phyloP scores from a whole-genome alignment of 2,888 invertebrate genomes.

The Leptogaster cylindrica region DNA sequence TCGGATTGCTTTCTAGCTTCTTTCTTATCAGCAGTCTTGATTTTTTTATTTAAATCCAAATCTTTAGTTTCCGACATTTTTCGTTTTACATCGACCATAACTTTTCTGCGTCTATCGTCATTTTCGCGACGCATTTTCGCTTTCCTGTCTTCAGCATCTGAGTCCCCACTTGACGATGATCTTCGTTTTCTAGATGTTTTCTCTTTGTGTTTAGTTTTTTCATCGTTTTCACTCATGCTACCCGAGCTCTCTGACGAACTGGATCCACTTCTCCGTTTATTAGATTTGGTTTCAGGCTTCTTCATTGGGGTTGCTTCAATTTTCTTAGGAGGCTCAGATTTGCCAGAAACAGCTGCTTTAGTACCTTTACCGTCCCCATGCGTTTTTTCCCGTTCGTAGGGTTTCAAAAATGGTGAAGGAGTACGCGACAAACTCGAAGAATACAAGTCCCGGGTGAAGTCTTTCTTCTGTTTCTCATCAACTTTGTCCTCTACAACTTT shows the following conservation, averaged over 20 bases:
- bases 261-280: slow-evolving; percentile 61
- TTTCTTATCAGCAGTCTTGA: slow-evolving; percentile 48
- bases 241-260: slow-evolving; percentile 55
- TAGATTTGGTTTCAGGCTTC: slow-evolving; percentile 48
- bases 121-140: slow-evolving; percentile 12
- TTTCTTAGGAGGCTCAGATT: slow-evolving; percentile 36
- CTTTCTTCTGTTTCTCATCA: slow-evolving; percentile 50
- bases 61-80: slow-evolving; percentile 67
- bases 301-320: slow-evolving; percentile 41
- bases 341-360: slow-evolving; percentile 16
- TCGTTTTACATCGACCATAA: slow-evolving; percentile 62
- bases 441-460: slow-evolving; percentile 62
- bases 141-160: slow-evolving; percentile 58
- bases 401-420: slow-evolving; percentile 80
- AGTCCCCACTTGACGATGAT: slow-evolving; percentile 61
- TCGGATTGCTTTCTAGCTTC: slow-evolving; percentile 55
- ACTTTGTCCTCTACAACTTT: slow-evolving; percentile 52
- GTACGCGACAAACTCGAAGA: slow-evolving; percentile 83
- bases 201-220: slow-evolving; percentile 63
- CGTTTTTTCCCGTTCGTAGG: slow-evolving; percentile 58
- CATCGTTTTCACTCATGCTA: slow-evolving; percentile 61
- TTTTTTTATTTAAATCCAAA: slow-evolving; percentile 64
- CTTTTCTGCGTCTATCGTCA: background rate
- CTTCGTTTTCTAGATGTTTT: slow-evolving; percentile 55
- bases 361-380: slow-evolving; percentile 43